Percentiles rank a stretch among this genome's conserved stretches.
These are phyloP conservation scores for Drosophila sechellia DNA, from an alignment of 1,140 invertebrate genomes.

Conservation along the genomic window DNA sequence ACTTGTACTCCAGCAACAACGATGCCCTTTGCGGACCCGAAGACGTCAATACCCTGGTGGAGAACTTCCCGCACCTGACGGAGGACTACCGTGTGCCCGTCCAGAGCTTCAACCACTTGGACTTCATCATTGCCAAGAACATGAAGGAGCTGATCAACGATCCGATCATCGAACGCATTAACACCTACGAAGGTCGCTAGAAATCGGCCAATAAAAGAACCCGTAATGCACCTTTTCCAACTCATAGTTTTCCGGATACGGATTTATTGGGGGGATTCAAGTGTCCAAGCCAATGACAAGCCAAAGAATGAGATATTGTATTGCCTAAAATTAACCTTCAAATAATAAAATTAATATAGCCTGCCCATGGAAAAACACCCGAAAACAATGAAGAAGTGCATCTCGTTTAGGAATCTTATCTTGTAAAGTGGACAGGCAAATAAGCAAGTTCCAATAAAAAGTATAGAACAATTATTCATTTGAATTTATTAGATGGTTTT, in stretches of 20 bases:
- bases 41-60: slow-evolving; percentile 86
- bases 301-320: not conserved
- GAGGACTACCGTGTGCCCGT: slow-evolving; percentile 85
- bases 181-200: slow-evolving; percentile 48
- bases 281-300: not conserved
- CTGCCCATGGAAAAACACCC: not conserved
- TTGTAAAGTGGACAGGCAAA: not conserved
- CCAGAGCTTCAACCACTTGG: slow-evolving; percentile 89
- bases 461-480: slow-evolving; percentile 2
- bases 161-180: slow-evolving; percentile 52
- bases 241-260: not conserved
- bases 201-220: slow-evolving; percentile 6
- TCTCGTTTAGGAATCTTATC: slow-evolving; percentile 11
- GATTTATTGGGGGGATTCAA: not conserved
- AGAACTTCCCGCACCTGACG: slow-evolving; percentile 31
- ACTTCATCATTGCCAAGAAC: slow-evolving; percentile 89
- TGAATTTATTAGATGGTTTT: slow-evolving; percentile 18
- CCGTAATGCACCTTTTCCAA: slow-evolving; percentile 2
- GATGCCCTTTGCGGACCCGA: slow-evolving; percentile 86
- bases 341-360: not conserved
- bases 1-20: slow-evolving; percentile 86
- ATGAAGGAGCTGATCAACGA: slow-evolving; percentile 87
- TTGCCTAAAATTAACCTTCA: not conserved
- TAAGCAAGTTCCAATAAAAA: not conserved
- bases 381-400: slow-evolving; percentile 4